phyloP scores from a whole-genome alignment of 2,797 vertebrate species.

The Myotis findleyi region DNA sequence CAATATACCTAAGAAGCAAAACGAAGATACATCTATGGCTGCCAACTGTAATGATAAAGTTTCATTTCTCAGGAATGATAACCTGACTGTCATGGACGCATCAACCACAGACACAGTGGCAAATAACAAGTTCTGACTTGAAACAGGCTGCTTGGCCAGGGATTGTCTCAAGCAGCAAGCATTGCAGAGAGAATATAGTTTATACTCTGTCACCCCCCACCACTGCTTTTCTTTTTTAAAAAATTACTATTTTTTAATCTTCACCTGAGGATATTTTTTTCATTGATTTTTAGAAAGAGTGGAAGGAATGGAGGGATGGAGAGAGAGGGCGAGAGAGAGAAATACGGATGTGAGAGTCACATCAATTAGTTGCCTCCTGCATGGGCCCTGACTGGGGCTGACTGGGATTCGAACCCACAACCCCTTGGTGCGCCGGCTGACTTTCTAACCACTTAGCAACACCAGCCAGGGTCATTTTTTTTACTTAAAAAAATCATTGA shows the following conservation, averaged over 20 bases:
- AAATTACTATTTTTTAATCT: neutral
- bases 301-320: neutral
- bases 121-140: constrained; percentile 11
- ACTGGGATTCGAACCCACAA: no score
- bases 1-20: neutral
- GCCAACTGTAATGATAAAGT: neutral
- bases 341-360: no score
- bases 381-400: no score
- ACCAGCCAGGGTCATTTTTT: no score
- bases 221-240: neutral
- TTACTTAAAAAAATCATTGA: neutral
- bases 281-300: neutral
- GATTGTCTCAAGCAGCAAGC: constrained; percentile 37
- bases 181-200: neutral
- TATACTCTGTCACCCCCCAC: neutral
- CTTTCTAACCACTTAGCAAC: no score
- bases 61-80: constrained; percentile 49
- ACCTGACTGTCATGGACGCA: neutral
- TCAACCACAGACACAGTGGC: neutral
- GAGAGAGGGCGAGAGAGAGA: neutral
- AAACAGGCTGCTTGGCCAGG: neutral
- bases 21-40: neutral
- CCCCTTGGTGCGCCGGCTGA: no score
- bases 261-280: neutral
- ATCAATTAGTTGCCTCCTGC: no score